A percentile compares a stretch with the other conserved stretches of the same genome.
Conservation (phyloP, 2,888 invertebrate genomes). For the Phortica okadai region DNA sequence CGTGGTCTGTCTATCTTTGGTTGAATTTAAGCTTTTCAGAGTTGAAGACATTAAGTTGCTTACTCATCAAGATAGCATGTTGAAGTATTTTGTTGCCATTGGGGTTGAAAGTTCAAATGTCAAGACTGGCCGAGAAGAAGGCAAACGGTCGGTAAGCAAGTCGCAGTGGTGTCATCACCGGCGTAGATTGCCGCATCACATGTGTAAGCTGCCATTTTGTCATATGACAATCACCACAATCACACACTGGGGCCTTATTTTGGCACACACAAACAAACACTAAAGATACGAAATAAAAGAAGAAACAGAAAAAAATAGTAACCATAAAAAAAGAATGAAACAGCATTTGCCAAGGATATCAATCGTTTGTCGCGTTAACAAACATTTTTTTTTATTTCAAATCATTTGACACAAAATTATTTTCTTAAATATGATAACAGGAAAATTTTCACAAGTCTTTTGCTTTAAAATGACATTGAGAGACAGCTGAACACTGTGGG, state of each 20-base stretch:
- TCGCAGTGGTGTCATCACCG: conserved; percentile 16
- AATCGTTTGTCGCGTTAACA: conserved; percentile 46
- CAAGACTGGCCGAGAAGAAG: conserved; percentile 29
- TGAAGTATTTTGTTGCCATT: neutral
- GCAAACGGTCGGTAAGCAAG: neutral
- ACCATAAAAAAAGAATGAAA: conserved; percentile 51
- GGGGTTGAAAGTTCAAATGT: conserved; percentile 51
- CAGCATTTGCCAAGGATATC: conserved; percentile 52
- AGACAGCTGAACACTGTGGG: too few relatives aligned
- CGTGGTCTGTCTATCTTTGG: too few relatives aligned
- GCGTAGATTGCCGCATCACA: conserved; percentile 40
- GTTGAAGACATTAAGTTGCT: too few relatives aligned
- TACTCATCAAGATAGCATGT: neutral
- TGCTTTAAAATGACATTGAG: too few relatives aligned
- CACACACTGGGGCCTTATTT: conserved; percentile 41
- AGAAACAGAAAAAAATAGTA: neutral
- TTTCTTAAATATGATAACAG: too few relatives aligned
- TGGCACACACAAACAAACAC: neutral
- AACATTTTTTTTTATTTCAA: neutral
- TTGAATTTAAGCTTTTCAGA: too few relatives aligned
- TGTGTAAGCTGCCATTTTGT: conserved; percentile 54
- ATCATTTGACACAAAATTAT: neutral
- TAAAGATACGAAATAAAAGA: conserved; percentile 2
- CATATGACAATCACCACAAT: conserved; percentile 66
- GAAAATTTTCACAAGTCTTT: too few relatives aligned